Base-by-base conservation (phyloP, 2,113 vertebrate species). In the Oxyura jamaicensis region DNA sequence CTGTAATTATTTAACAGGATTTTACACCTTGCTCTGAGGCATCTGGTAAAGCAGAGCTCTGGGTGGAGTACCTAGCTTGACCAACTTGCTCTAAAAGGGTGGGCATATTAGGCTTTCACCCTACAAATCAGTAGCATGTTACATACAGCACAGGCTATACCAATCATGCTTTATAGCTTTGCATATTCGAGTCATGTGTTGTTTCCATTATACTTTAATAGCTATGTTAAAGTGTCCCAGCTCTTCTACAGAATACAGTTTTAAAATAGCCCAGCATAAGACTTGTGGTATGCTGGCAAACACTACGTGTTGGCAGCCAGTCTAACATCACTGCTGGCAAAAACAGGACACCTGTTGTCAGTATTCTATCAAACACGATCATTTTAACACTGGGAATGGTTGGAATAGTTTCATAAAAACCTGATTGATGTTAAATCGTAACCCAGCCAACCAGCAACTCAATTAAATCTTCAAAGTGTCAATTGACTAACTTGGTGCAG, bases 181-280 rank as follows among this genome's bases (percentile, higher is more conserved):
- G 1, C 31, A 28, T 78, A 56, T n/a, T 83, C n/a, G 31, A 79
- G 33, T 53, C 80, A 55, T 11, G 7, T 35, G 66, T 21, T 46
- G 41, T 87, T 91, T 86, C 83, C 68, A 94, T 87, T 72, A 52
- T 18, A 84, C 15, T 28, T 25, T 79, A 90, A 71, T 20, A 92
- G 53, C 66, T 77, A 76, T 90, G 85, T 82, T 86, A 71, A 90
- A 93, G 31, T 16, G 1, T 65, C 78, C 83, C 86, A 74, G 79
- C 65, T 95, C 67, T 83, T 92, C 82, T 66, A 88, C 56, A 96
- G 60, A 84, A 63, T 20, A 79, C 26, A 44, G 48, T 71, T 93
- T 91, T 94, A 93, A 97, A 97, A 97, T 96, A 97, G 88, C 19
- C 39, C 69, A 68, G 91, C 86, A 52, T 62, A 90, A 94, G 83